Evolutionary conservation across 2,888 invertebrate species (phyloP).

Genomic region (Acheta domesticus): DNA sequence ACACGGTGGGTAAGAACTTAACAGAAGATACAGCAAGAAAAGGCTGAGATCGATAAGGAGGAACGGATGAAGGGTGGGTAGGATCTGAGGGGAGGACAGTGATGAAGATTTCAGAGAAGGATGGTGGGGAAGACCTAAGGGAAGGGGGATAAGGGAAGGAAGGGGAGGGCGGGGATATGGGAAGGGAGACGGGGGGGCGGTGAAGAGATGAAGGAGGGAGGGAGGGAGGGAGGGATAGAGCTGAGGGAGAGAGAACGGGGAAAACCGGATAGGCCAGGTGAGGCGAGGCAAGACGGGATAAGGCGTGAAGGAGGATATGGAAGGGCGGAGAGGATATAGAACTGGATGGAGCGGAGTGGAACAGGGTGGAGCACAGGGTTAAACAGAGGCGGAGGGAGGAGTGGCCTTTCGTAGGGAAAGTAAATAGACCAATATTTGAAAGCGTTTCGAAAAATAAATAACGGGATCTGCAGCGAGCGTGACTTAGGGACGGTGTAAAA

Average conservation of each 20-base stretch:
- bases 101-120: not conserved
- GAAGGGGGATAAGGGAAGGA: no score
- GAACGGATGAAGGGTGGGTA: not conserved
- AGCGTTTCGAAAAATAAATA: not conserved
- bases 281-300: no score
- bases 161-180: no score
- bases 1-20: not conserved
- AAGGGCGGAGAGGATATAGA: no score
- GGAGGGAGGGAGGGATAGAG: no score
- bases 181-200: not conserved
- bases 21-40: not conserved
- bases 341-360: no score
- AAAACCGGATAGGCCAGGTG: not conserved
- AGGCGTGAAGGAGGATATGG: no score
- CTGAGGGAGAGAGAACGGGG: not conserved
- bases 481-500: not conserved
- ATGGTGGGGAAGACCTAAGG: not conserved
- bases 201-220: not conserved
- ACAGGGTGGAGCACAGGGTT: no score
- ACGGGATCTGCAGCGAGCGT: not conserved
- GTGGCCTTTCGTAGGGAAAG: no score
- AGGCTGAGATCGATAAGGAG: not conserved
- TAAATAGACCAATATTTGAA: not conserved
- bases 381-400: no score
- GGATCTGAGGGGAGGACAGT: not conserved